Percentiles rank a stretch among this genome's conserved stretches.
phyloP scores from a whole-genome alignment of 2,797 vertebrate species.

The Protosalanx chinensis region DNA sequence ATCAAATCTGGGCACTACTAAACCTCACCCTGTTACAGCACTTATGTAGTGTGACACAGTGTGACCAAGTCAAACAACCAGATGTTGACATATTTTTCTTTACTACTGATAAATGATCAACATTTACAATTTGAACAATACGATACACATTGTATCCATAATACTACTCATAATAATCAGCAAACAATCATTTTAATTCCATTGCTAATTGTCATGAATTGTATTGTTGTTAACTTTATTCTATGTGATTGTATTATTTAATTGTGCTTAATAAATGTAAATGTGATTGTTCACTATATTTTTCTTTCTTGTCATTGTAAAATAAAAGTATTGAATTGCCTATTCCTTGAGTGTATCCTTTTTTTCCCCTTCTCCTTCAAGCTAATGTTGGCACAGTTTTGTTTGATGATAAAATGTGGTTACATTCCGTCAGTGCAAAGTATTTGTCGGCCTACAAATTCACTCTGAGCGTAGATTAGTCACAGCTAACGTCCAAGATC shows the following conservation, averaged over 20 bases:
- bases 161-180: too few species aligned
- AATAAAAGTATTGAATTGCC: not conserved
- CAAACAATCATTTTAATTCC: too few species aligned
- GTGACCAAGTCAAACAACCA: not conserved
- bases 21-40: not conserved
- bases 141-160: not conserved
- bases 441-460: not conserved
- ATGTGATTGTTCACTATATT: not conserved
- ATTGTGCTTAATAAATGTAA: not conserved
- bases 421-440: not conserved
- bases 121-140: not conserved
- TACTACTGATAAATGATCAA: not conserved
- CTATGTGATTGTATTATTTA: not conserved
- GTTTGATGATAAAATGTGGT: not conserved
- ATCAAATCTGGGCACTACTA: constrained; percentile 9
- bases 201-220: too few species aligned
- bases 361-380: not conserved
- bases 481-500: not conserved
- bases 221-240: not conserved
- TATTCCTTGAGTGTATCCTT: not conserved
- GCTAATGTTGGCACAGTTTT: not conserved
- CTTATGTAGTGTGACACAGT: not conserved
- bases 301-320: not conserved
- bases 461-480: not conserved
- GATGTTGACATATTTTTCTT: not conserved